A percentile compares a stretch with the other conserved stretches of the same genome.
These are phyloP conservation scores for Chiropotes sagulatus DNA, from an alignment of 2,797 vertebrate species.

Conservation along the genomic window DNA sequence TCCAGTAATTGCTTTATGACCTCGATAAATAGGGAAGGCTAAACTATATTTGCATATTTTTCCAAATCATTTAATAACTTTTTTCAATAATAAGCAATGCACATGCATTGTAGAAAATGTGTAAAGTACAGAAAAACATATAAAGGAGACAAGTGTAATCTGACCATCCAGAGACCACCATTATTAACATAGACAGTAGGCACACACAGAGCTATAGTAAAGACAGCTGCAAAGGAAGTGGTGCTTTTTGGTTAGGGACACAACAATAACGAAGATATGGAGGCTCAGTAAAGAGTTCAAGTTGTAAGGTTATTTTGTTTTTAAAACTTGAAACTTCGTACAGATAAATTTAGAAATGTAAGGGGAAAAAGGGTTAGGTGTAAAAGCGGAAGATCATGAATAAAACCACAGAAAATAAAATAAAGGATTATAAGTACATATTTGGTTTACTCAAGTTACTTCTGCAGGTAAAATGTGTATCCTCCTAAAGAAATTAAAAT, in stretches of 20 bases:
- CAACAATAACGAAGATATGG: neutral
- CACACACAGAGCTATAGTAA: neutral
- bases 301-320: neutral
- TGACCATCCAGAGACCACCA: neutral
- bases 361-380: neutral
- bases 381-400: neutral
- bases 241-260: neutral
- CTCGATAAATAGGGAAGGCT: neutral
- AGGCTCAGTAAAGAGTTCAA: neutral
- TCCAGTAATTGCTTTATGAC: constrained; percentile 14
- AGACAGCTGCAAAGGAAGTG: neutral
- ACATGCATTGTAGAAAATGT: neutral
- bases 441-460: neutral
- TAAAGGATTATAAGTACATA: neutral
- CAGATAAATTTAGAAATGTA: neutral
- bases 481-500: neutral
- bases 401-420: neutral
- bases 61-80: neutral
- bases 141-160: neutral
- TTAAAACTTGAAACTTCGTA: neutral
- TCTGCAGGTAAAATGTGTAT: neutral
- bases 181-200: neutral
- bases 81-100: neutral
- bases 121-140: neutral
- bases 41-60: neutral